Conservation (phyloP, 35 echinoderm and acorn worm genomes). For the Nesometra sesokonis region DNA sequence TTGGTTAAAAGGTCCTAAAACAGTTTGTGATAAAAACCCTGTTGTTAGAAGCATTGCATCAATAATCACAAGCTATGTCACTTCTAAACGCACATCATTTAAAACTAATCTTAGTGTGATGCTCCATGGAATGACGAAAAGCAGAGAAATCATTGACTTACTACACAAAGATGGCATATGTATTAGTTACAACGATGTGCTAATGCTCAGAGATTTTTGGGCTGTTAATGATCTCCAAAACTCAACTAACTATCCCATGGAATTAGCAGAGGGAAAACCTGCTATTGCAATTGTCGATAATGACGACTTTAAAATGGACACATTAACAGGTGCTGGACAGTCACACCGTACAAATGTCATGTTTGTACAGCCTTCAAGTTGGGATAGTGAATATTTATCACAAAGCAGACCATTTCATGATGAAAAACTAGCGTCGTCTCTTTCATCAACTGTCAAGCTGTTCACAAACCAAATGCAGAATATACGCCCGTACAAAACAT, state of each 20-base stretch:
- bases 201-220: slow-evolving; percentile 47
- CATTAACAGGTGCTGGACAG: slow-evolving; percentile 38
- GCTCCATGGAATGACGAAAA: slow-evolving; percentile 34
- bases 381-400: not conserved
- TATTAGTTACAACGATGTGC: slow-evolving; percentile 41
- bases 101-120: slow-evolving; percentile 17
- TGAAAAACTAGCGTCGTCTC: not conserved
- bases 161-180: slow-evolving; percentile 39
- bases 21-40: slow-evolving; percentile 9
- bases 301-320: slow-evolving; percentile 21
- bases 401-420: too few relatives aligned
- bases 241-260: slow-evolving; percentile 21
- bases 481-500: slow-evolving; percentile 22
- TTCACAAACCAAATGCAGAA: slow-evolving; percentile 6
- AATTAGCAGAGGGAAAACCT: slow-evolving; percentile 12
- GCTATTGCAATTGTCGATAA: not conserved
- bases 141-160: slow-evolving; percentile 41
- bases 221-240: slow-evolving; percentile 10
- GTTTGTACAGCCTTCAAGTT: slow-evolving; percentile 27
- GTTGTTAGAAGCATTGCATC: slow-evolving; percentile 19
- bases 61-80: slow-evolving; percentile 49
- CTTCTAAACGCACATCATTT: slow-evolving; percentile 25
- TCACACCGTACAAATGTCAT: slow-evolving; percentile 35
- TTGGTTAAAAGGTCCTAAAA: not conserved
- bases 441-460: slow-evolving; percentile 9